Evolutionary conservation across 1,140 invertebrate genomes (phyloP).

Genomic region (Tetramorium alpestre): DNA sequence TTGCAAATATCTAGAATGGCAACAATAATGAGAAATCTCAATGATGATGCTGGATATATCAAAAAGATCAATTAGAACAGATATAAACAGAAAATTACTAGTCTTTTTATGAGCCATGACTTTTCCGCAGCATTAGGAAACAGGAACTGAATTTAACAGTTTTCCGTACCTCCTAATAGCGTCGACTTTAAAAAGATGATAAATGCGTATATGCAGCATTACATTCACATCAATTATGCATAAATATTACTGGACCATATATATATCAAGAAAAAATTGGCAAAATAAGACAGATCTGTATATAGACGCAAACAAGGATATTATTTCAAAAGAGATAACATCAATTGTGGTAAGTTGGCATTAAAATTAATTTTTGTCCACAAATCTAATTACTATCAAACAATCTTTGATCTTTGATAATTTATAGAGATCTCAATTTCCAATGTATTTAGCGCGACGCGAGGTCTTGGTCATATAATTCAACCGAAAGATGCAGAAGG

Average conservation of each 20-base stretch:
- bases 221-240: background rate
- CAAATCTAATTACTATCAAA: background rate
- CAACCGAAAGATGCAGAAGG: background rate
- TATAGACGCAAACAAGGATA: background rate
- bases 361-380: conserved; percentile 13
- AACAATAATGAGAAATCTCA: background rate
- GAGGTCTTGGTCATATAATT: background rate
- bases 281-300: background rate
- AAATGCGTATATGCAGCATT: background rate
- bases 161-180: background rate
- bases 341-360: background rate
- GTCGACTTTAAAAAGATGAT: background rate
- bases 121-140: background rate
- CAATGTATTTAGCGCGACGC: background rate
- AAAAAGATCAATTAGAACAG: background rate
- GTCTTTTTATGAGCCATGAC: background rate
- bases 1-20: background rate
- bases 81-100: background rate
- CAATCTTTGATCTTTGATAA: background rate
- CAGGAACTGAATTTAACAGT: background rate
- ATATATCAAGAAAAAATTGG: background rate
- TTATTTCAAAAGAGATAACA: background rate
- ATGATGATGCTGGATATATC: background rate
- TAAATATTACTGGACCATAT: background rate
- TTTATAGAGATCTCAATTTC: background rate